Base-by-base conservation (phyloP, 2,888 invertebrate species). In the Lasioglossum calceatum region DNA sequence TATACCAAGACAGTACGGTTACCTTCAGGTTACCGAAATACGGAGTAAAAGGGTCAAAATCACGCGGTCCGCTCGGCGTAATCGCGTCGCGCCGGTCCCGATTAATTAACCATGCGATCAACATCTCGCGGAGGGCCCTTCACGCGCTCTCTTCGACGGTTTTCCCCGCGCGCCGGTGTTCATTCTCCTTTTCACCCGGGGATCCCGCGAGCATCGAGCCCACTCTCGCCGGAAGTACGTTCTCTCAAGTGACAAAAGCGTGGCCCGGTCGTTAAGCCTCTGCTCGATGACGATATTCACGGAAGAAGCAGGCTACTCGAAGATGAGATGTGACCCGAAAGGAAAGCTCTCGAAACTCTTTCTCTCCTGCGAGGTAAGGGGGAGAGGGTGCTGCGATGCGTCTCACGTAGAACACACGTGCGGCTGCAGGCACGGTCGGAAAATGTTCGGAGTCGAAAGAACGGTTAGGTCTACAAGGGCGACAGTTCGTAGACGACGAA, bases 331-430 rank as follows among this genome's bases (percentile, higher is more conserved):
- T 73, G 83, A 87, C 74, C 85, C 79, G 78, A 87, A 84, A 86
- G 84, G 73, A 79, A 86, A 79, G 54, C 77, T 50, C 87, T 84
- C 47, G 27, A 81, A 84, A 79, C 71, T 70, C 77, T 82, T 83
- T 81, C 70, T 27, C 58, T n/a, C 5, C 7, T 2, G 64, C 61
- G 50, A 32, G 36, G 16, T 44, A 47, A 16, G 8, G 19, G 67
- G 36, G 5, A 2, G 67, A 16, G 16, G 36, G 32, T 4, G 8
- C 47, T 73, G 4, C 47, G 61, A 87, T 87, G 85, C 81, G 36
- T 83, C 42, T 77, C 89, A 85, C 87, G 82, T 86, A 86, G 50
- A 47, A 79, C 80, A 77, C 88, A 89, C 85, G 85, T 86, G 80
- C 72, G 77, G 47, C 64, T 67, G 50, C 81, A 10, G 27, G 36